Conservation (phyloP, 2,888 invertebrate species). For the Crematogaster levior region DNA sequence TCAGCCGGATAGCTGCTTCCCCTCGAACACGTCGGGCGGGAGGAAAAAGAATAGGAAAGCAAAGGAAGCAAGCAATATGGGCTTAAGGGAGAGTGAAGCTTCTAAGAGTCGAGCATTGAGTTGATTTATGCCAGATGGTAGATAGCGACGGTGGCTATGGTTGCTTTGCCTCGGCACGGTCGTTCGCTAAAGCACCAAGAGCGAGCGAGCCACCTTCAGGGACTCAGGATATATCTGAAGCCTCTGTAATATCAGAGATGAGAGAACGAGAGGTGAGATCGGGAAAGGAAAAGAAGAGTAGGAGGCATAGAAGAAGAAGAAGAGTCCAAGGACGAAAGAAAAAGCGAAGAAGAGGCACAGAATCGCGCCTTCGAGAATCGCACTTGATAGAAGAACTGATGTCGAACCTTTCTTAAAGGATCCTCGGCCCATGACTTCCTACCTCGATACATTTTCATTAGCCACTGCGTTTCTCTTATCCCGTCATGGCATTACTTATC, state of each 20-base stretch:
- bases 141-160: constrained; percentile 79
- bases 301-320: constrained; percentile 48
- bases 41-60: constrained; percentile 65
- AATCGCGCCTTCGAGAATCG: constrained; percentile 54
- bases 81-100: constrained; percentile 79
- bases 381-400: constrained; percentile 62
- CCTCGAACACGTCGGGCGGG: constrained; percentile 67
- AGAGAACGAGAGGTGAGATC: constrained; percentile 39
- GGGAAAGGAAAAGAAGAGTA: constrained; percentile 16
- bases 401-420: constrained; percentile 62
- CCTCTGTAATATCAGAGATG: constrained; percentile 70
- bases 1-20: constrained; percentile 79
- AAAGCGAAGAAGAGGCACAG: constrained; percentile 43
- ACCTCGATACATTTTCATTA: constrained; percentile 80
- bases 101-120: constrained; percentile 83
- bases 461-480: constrained; percentile 39
- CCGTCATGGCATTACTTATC: neutral
- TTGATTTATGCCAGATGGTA: constrained; percentile 85
- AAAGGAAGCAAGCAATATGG: constrained; percentile 79
- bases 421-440: constrained; percentile 72
- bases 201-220: constrained; percentile 68
- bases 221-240: constrained; percentile 70
- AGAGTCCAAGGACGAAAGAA: constrained; percentile 43
- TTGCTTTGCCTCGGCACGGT: constrained; percentile 77
- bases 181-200: constrained; percentile 67